Base-by-base conservation (phyloP, 30 jellyfish, hydroid and myxozoan genomes). In the Cassiopea xamachana region DNA sequence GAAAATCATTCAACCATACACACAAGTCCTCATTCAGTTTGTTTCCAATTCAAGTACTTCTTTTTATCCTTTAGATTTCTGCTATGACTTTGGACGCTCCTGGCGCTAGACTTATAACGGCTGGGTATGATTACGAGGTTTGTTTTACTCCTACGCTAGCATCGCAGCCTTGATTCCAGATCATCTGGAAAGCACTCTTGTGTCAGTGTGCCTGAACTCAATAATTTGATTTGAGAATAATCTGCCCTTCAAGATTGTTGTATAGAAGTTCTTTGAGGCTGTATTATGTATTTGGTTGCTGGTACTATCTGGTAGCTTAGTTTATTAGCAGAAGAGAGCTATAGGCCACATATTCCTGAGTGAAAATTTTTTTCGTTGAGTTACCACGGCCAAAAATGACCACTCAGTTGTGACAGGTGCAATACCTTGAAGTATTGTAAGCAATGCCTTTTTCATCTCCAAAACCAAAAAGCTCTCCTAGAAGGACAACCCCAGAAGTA, bases 61-160 rank as follows among this genome's bases (percentile, higher is more conserved):
- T 4, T 5, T 64, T 64, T 13, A 64, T 64, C 74, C 48, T 46
- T 74, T 73, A 91, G 97, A 81, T 91, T 1, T 87, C 98, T 67
- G 96, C 99, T 7, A 78, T 96, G 92, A 96, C 99, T 3, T 90
- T 96, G 27, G 99, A 96, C 75, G 96, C 99, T n/a, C 62, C 99
- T 7, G 99, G 99, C 2, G 88, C 98, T 69, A 64, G 99, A 74
- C 89, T 96, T 46, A 84, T 97, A 12, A 87, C 97, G 46, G 99
- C 98, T 19, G 96, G 99, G 27, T 92, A 92, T 75, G 97, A 96
- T 78, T 96, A 89, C 86, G 97, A 92, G 90, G 99, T 91, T 67
- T 17, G 69, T 27, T 64, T 39, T 58, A 19, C 71, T 58, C 4
- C n/a, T 14, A 44, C 44, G 44, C 18, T 14, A 14, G 69, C 14